Base-by-base conservation (phyloP, 2,113 vertebrate species). In the Oreochromis aureus region DNA sequence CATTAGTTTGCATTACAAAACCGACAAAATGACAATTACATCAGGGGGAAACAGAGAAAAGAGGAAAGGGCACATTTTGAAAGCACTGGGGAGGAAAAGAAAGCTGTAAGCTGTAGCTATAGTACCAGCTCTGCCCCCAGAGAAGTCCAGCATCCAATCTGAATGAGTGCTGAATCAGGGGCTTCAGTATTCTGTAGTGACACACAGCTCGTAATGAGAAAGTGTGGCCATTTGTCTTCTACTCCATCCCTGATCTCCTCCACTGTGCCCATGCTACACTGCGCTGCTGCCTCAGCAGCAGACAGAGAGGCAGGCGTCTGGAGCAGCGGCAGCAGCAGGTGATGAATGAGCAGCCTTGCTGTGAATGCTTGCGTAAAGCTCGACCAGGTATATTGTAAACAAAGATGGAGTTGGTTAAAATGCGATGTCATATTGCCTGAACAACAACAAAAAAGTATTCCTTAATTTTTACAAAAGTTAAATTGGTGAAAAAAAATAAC, bases 151-250 rank as follows among this genome's bases (percentile, higher is more conserved):
- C 87, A 89, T 87, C 86, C 89, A 92, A 91, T 91, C 46, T 58
- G 44, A 87, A 54, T 71, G 91, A 95, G 92, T 92, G 95, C 96
- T 96, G 96, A 96, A 86, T 96, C 95, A 96, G 93, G 89, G 61
- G 81, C 82, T 83, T 83, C 48, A 39, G 89, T 91, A 87, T 92
- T 93, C 89, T 81, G 82, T 12, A 85, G 92, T 55, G 51, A 89
- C 89, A 87, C 92, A 80, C 73, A 87, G 73, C 91, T 94, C 91
- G 90, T 94, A 95, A 95, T 94, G 92, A 96, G 86, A 93, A 86
- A 91, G 81, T 61, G 53, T 81, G 88, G 88, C 92, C 93, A 95
- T 97, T 96, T 93, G 93, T 97, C 95, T 96, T 94, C 83, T 56
- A 46, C 84, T 86, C 89, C 80, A 88, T 90, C 86, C 86, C 80